Conservation (phyloP, 2,797 vertebrate genomes). For the Clarias platycephalus region DNA sequence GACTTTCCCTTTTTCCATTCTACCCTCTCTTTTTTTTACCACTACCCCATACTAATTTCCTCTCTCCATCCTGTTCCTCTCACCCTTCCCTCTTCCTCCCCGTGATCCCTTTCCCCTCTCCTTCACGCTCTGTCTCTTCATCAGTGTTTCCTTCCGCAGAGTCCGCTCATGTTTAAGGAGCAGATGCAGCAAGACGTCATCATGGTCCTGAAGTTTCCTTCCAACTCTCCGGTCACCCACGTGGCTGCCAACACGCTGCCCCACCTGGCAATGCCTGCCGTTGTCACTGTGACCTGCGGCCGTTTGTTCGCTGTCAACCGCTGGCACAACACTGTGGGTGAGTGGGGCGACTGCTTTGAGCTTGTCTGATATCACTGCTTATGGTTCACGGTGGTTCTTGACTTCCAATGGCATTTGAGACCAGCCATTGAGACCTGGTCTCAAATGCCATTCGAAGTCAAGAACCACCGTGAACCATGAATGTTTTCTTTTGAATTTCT, state of each 20-base stretch:
- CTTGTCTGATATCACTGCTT: not conserved
- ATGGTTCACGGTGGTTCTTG: not conserved
- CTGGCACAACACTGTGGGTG: conserved; percentile 97
- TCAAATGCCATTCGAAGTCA: no score
- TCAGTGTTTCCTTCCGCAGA: conserved; percentile 99
- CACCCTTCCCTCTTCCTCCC: conserved; percentile 46
- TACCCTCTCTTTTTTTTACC: conserved; percentile 45
- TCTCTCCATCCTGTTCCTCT: conserved; percentile 54
- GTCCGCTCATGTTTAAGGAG: conserved; percentile 98
- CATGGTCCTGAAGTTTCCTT: conserved; percentile 98
- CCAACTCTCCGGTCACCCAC: conserved; percentile 93
- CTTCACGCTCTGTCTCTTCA: conserved; percentile 81
- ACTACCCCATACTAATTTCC: conserved; percentile 36
- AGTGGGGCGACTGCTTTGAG: conserved; percentile 57
- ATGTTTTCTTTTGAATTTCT: not conserved
- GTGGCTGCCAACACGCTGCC: conserved; percentile 95
- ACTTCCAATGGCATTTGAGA: not conserved
- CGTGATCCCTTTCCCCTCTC: conserved; percentile 59
- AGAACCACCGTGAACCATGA: no score
- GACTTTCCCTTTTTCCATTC: conserved; percentile 53
- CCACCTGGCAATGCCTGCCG: conserved; percentile 90
- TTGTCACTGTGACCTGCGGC: conserved; percentile 95
- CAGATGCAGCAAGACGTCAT: conserved; percentile 99
- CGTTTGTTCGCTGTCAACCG: conserved; percentile 93
- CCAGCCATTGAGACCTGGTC: no score